Evolutionary conservation across 2,113 vertebrate genomes (phyloP), one percentile per base, ranked within the genome.

Genomic region (Vireo altiloquus): DNA sequence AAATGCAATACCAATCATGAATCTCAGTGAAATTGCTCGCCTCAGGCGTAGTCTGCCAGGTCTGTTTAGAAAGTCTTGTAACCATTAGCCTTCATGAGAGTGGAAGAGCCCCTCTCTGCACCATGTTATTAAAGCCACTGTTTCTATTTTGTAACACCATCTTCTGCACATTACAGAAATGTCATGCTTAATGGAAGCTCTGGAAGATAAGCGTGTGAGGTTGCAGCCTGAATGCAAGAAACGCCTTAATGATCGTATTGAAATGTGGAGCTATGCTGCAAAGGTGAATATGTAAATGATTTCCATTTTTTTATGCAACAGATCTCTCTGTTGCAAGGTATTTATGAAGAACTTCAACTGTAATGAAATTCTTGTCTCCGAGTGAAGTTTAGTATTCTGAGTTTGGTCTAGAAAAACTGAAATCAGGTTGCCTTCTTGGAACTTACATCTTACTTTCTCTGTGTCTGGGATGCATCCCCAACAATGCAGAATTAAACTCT

Each of bases 221-320:
- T 96, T 99, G 86, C 99, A 99, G 94, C 99, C 99, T 0, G 99
- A 99, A 96, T 99, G 99, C 94, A 99, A 99, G 97, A 99, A 99
- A 94, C 99, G 99, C 81, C 98, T 99, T 70, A 99, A 99, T 60
- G 99, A 99, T 89, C 99, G 99, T 18, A 99, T 99, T 28, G 99
- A 99, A 57, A 99, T 99, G 99, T 99, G 99, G 99, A 99, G 99
- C 96, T 99, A 99, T 2, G 99, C 99, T 4, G 99, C 99, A 13
- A 99, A 99, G 99, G 99, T 99, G 95, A 95, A 3, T 56, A 13
- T n/a, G 37, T 11, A 16, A 50, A 70, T 4, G 0, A 9, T 57
- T 61, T 74, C 21, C 5, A 2, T 14, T 20, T 70, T 70, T 50
- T 71, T 23, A 56, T 76, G 44, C 30, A 3, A 39, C 76, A 64